Evolutionary conservation across 2,888 invertebrate genomes (phyloP).

Genomic region (Argyresthia goedartella): DNA sequence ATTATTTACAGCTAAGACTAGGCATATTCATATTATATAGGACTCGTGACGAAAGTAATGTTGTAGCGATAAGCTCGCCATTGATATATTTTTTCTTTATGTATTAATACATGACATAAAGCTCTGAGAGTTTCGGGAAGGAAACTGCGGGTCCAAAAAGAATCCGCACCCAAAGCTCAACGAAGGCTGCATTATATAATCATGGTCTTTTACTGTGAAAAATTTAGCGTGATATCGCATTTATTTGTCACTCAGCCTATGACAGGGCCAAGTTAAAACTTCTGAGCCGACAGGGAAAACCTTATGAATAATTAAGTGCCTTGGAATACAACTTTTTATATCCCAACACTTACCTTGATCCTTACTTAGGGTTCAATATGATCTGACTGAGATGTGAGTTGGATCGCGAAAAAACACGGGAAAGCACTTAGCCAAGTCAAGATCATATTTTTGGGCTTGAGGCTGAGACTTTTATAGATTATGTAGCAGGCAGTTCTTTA

Average conservation of each 20-base stretch:
- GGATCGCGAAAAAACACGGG: constrained; percentile 24
- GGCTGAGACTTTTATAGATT: not conserved
- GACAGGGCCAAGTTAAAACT: constrained; percentile 44
- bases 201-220: constrained; percentile 13
- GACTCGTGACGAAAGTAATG: too few relatives aligned
- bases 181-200: too few relatives aligned
- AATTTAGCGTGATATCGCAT: constrained; percentile 15
- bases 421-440: constrained; percentile 24
- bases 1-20: too few relatives aligned
- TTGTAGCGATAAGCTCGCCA: too few relatives aligned
- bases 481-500: too few relatives aligned
- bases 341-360: constrained; percentile 26
- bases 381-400: not conserved
- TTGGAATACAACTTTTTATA: constrained; percentile 40
- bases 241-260: constrained; percentile 59
- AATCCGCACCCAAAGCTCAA: too few relatives aligned
- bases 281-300: constrained; percentile 33
- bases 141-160: too few relatives aligned
- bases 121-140: too few relatives aligned
- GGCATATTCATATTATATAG: too few relatives aligned
- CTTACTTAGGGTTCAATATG: constrained; percentile 22
- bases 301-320: constrained; percentile 65
- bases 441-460: not conserved
- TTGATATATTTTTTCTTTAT: too few relatives aligned
- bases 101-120: too few relatives aligned